phyloP scores from a whole-genome alignment of 2,888 invertebrate species.

The Caenorhabditis virilis region DNA sequence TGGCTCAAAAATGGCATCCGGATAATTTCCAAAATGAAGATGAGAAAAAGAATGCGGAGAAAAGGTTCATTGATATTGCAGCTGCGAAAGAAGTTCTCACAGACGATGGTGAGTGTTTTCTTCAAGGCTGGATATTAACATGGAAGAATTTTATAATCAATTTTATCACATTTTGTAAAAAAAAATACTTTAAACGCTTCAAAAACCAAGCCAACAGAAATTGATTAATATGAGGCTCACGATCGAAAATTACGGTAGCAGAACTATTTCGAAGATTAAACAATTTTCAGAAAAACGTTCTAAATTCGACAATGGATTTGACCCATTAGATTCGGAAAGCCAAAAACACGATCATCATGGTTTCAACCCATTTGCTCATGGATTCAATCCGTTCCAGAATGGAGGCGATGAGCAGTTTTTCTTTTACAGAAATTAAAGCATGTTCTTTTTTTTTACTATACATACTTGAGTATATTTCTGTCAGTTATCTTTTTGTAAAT shows the following conservation, averaged over 20 bases:
- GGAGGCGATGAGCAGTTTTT: conserved; percentile 3
- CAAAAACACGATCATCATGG: conserved; percentile 69
- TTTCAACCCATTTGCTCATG: conserved; percentile 6
- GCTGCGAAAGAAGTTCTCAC: conserved; percentile 92
- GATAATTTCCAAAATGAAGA: conserved; percentile 87
- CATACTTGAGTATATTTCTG: no score
- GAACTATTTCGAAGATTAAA: no score
- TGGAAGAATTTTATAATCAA: no score
- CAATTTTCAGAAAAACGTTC: conserved; percentile 84
- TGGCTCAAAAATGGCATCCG: conserved; percentile 99
- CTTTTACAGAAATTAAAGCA: neutral
- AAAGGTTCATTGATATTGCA: conserved; percentile 96
- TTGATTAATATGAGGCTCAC: no score
- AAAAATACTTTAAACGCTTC: no score
- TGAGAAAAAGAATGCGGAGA: conserved; percentile 79
- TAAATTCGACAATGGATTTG: conserved; percentile 90
- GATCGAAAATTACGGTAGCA: no score
- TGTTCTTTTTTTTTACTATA: neutral
- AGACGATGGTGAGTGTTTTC: conserved; percentile 74
- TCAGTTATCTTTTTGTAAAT: no score
- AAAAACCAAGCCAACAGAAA: no score
- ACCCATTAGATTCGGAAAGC: conserved; percentile 92
- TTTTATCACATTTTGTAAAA: no score
- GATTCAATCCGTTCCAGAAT: conserved; percentile 23
- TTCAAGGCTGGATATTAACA: no score